Percentiles rank a stretch among this genome's conserved stretches.
Conservation (phyloP, 1,140 invertebrate genomes). For the Asbolus verrucosus region DNA sequence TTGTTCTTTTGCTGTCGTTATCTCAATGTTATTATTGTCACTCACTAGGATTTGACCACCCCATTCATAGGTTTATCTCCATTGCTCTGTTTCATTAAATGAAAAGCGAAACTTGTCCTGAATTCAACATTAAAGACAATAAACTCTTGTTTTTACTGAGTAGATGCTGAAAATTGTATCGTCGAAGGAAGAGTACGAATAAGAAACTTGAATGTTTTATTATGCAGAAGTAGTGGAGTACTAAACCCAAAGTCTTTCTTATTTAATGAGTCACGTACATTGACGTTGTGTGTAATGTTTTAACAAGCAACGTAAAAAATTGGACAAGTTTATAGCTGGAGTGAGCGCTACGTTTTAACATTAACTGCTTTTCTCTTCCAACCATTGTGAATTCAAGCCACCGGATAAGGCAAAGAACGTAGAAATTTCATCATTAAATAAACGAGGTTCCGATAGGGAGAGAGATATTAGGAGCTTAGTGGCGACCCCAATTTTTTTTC, state of each 20-base stretch:
- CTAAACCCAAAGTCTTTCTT: slow-evolving; percentile 10
- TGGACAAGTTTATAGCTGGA: neutral
- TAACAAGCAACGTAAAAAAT: neutral
- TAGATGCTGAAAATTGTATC: too few species aligned
- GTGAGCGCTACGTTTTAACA: neutral
- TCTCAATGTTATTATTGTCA: slow-evolving; percentile 12
- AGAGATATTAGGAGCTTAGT: too few species aligned
- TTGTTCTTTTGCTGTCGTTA: slow-evolving; percentile 1
- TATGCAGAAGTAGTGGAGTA: neutral
- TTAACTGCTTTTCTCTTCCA: neutral
- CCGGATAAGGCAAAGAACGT: too few species aligned
- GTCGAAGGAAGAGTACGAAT: neutral
- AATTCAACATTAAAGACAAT: too few species aligned
- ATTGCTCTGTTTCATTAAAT: slow-evolving; percentile 15
- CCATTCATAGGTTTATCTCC: slow-evolving; percentile 19
- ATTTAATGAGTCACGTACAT: slow-evolving; percentile 37
- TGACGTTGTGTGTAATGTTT: neutral
- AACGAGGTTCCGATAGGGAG: too few species aligned
- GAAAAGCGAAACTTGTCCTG: slow-evolving; percentile 31
- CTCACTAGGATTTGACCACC: slow-evolving; percentile 5
- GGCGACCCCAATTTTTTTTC: too few species aligned
- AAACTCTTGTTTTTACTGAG: too few species aligned
- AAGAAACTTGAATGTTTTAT: slow-evolving; percentile 7
- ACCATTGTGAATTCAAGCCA: too few species aligned
- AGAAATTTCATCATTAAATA: too few species aligned